A percentile compares a stretch with the other conserved stretches of the same genome.
These are phyloP conservation scores for Hedychridium roseum DNA, from an alignment of 2,888 invertebrate genomes.

Conservation along the genomic window DNA sequence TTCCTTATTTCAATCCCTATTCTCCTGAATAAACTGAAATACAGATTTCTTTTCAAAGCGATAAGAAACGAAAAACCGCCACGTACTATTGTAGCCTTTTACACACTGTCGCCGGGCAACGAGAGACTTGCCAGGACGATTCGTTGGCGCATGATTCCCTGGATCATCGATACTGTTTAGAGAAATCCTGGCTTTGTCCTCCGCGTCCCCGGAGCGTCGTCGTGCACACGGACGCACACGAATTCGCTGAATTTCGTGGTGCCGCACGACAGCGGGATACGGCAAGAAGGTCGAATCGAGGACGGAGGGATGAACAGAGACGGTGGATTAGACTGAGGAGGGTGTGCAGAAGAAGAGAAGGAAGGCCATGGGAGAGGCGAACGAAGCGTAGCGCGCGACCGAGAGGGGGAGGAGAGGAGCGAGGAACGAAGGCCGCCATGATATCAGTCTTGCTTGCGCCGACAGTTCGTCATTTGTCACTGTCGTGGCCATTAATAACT, in stretches of 20 bases:
- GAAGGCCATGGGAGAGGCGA: constrained; percentile 4
- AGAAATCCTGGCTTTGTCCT: constrained; percentile 39
- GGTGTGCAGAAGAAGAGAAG: constrained; percentile 4
- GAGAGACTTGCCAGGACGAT: too few species aligned
- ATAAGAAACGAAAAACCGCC: too few species aligned
- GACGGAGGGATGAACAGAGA: constrained; percentile 31
- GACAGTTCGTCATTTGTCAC: constrained; percentile 65
- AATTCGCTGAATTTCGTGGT: constrained; percentile 5
- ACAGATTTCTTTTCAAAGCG: too few species aligned
- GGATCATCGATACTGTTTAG: constrained; percentile 38
- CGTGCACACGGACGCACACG: constrained; percentile 22
- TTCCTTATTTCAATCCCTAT: too few species aligned
- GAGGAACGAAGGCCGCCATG: constrained; percentile 61
- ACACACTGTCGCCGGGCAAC: too few species aligned
- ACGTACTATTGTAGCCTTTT: too few species aligned
- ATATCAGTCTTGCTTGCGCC: constrained; percentile 65
- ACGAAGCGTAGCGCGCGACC: constrained; percentile 26
- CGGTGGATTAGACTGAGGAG: constrained; percentile 3
- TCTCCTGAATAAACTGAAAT: too few species aligned
- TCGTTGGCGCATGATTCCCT: constrained; percentile 24
- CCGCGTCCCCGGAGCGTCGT: constrained; percentile 24
- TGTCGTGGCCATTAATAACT: constrained; percentile 65
- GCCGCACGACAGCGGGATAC: constrained; percentile 6
- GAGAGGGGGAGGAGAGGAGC: constrained; percentile 43
- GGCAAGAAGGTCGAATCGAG: constrained; percentile 32